phyloP scores from a whole-genome alignment of 35 echinoderm and acorn worm genomes.

The Hemicentrotus pulcherrimus region DNA sequence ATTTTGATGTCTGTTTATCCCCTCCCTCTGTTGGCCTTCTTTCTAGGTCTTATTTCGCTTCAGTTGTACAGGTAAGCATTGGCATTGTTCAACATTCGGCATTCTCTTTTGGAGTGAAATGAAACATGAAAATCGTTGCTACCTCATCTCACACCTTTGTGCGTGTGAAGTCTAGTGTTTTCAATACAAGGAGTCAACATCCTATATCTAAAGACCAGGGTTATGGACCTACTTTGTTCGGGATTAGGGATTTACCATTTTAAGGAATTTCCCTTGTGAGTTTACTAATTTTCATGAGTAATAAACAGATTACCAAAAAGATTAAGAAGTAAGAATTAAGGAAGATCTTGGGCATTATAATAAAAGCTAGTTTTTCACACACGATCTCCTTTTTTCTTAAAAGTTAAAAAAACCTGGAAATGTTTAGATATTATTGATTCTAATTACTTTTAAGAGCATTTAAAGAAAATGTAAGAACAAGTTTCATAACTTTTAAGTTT shows the following conservation, averaged over 20 bases:
- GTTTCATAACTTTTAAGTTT: neutral
- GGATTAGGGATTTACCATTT: neutral
- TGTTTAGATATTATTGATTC: neutral
- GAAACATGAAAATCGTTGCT: slow-evolving; percentile 12
- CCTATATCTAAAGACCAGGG: neutral
- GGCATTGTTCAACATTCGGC: neutral
- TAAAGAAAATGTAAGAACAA: neutral
- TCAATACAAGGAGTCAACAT: slow-evolving; percentile 2
- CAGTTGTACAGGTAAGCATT: neutral
- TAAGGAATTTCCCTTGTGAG: neutral
- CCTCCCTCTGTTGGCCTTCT: neutral
- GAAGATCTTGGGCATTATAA: neutral
- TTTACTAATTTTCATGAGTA: neutral
- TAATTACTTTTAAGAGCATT: neutral
- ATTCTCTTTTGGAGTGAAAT: slow-evolving; percentile 8
- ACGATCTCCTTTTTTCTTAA: neutral
- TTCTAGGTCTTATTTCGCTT: neutral
- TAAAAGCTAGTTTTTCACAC: neutral
- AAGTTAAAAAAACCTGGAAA: neutral
- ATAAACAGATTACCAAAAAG: neutral
- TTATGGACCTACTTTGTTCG: neutral
- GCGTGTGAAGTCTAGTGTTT: neutral
- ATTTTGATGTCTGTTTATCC: slow-evolving; percentile 17
- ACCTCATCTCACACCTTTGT: neutral
- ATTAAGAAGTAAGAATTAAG: neutral